Evolutionary conservation across 2,797 vertebrate species (phyloP).

Genomic region (Pangasius sanitwongsei): DNA sequence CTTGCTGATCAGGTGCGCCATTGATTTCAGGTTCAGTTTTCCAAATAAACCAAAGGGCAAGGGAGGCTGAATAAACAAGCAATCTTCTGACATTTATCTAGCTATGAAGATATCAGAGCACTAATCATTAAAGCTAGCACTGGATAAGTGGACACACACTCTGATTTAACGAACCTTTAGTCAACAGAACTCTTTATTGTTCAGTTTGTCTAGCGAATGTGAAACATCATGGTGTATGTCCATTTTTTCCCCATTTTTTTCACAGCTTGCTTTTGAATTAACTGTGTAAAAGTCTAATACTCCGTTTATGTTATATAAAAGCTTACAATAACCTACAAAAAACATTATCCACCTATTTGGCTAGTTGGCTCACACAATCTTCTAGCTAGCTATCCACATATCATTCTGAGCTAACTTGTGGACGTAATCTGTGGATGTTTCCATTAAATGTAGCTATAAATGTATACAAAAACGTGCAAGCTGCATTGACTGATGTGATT

Average conservation of each 20-base stretch:
- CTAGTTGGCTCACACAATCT: background rate
- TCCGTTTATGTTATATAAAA: background rate
- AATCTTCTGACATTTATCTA: constrained; percentile 53
- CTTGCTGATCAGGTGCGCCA: constrained; percentile 51
- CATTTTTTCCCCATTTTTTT: background rate
- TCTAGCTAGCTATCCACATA: background rate
- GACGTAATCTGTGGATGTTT: background rate
- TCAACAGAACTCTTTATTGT: background rate
- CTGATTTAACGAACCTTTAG: background rate
- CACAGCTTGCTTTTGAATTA: background rate
- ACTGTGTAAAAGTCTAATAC: background rate
- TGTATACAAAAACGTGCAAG: too few relatives aligned
- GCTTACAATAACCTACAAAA: background rate
- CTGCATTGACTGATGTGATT: background rate
- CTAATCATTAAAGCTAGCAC: constrained; percentile 5
- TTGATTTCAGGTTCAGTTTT: constrained; percentile 66
- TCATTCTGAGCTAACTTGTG: background rate
- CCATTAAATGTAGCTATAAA: background rate
- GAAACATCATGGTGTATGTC: background rate
- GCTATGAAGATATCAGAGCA: background rate
- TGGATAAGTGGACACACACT: constrained; percentile 5
- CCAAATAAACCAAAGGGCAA: constrained; percentile 63
- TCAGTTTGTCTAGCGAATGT: background rate
- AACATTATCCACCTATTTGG: background rate
- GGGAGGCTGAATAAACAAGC: constrained; percentile 56